A percentile compares a stretch with the other conserved stretches of the same genome.
Conservation (phyloP, 2,888 invertebrate species). For the Patella pellucida region DNA sequence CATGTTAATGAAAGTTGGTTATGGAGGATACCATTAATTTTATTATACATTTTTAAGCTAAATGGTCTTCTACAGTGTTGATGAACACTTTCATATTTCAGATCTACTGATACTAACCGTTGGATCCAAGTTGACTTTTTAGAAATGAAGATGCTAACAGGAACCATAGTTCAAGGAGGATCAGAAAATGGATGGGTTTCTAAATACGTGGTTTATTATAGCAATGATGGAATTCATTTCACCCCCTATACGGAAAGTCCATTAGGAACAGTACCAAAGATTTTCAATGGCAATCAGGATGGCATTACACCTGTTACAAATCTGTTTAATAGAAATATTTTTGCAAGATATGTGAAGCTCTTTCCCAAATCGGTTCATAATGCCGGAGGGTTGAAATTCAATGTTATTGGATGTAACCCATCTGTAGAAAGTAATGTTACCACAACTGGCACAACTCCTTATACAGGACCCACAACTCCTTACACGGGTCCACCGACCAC, state of each 20-base stretch:
- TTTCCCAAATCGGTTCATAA: conserved; percentile 46
- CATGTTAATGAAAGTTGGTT: too few species aligned
- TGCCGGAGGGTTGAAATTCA: conserved; percentile 48
- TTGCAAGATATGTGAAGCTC: conserved; percentile 50
- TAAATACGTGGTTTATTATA: conserved; percentile 46
- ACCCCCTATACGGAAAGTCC: conserved; percentile 38
- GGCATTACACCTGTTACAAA: conserved; percentile 40
- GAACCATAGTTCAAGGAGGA: conserved; percentile 45
- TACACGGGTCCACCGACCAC: conserved; percentile 24
- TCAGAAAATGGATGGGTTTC: conserved; percentile 43
- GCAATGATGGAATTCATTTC: conserved; percentile 49
- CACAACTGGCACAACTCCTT: conserved; percentile 21
- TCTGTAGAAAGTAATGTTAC: conserved; percentile 25
- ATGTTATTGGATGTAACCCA: conserved; percentile 53
- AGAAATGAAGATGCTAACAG: conserved; percentile 52
- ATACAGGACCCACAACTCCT: conserved; percentile 25
- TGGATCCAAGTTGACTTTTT: conserved; percentile 57
- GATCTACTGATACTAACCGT: conserved; percentile 43
- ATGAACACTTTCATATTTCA: conserved; percentile 20
- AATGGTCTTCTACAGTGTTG: not conserved
- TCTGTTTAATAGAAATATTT: conserved; percentile 47
- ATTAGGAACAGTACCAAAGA: conserved; percentile 34
- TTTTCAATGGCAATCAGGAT: conserved; percentile 47
- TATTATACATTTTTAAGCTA: too few species aligned
- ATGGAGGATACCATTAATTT: too few species aligned